These are phyloP conservation scores for Pseudomyrmex sp. DNA, from an alignment of 1,140 invertebrate species.

Conservation along the genomic window DNA sequence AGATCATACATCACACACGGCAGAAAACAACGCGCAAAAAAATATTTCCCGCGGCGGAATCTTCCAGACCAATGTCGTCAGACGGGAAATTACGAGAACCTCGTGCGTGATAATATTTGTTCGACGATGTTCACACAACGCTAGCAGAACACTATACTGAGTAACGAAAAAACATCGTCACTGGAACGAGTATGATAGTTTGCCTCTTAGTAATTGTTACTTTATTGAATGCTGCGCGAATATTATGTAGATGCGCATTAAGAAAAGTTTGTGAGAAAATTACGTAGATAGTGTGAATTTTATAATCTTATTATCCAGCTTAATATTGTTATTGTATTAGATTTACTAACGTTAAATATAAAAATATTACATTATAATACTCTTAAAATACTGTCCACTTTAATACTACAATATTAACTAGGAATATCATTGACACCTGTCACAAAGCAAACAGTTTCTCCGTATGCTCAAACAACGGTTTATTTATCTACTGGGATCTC, in stretches of 20 bases:
- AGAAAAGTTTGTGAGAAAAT: not conserved
- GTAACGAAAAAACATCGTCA: not conserved
- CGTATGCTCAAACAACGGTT: not conserved
- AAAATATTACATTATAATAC: not conserved
- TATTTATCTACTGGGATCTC: conserved; percentile 2
- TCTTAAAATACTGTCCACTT: not conserved
- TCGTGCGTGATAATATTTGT: conserved; percentile 14
- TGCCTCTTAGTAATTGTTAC: not conserved
- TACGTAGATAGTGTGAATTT: not conserved
- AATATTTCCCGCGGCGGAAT: conserved; percentile 43
- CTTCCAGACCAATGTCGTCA: conserved; percentile 31
- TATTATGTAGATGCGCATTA: not conserved
- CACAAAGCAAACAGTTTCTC: conserved; percentile 5
- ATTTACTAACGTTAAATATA: not conserved
- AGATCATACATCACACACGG: conserved; percentile 24
- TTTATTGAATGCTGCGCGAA: not conserved
- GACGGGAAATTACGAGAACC: conserved; percentile 36
- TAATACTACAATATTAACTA: conserved; percentile 1
- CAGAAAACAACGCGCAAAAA: conserved; percentile 4
- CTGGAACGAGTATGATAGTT: not conserved
- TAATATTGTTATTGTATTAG: not conserved
- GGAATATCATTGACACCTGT: not conserved
- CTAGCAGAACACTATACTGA: not conserved
- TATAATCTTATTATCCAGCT: not conserved
- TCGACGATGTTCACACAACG: conserved; percentile 25